Evolutionary conservation across 2,113 vertebrate genomes (phyloP), one percentile per base, ranked within the genome.

Genomic region (Micronycteris hirsuta): DNA sequence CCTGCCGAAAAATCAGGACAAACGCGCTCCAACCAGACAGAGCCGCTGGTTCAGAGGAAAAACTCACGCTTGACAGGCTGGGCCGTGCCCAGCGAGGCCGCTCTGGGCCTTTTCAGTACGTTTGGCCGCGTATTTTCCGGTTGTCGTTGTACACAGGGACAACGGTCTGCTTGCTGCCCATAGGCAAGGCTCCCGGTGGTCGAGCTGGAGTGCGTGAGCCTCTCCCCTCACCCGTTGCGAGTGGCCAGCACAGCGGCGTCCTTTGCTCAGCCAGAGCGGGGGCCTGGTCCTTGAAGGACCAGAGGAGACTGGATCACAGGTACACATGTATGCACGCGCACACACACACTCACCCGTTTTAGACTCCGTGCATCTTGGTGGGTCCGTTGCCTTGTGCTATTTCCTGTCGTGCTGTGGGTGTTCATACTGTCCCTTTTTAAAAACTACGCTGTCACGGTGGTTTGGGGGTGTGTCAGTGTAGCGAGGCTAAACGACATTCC

Each of bases 291-390:
- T 20, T 1, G 20, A 45, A 78, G 31, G 31, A 47, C 10, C 22
- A 56, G 41, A 89, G 61, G 36, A 52, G 41, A 61, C 0, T 7
- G 26, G 45, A 38, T 24, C 67, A 36, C 19, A 10, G 5, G 41
- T 0, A 4, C 26, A 68, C 5, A 4, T 1, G 4, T 3, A 0
- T 1, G 1, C 10, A 10, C 1, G 31, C 15, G 1, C 10, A 10
- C 1, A n/a, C 15, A 33, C 10, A 3, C 10, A 2, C 2, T 26
- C 17, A 31, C 47, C 24, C 12, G 10, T 17, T 56, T 24, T 24
- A 77, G n/a, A 36, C 7, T 19, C 28, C 7, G 0, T 12, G 52
- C 38, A 8, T 91, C 47, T 56, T 47, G 19, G 36, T 17, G 41
- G n/a, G 20, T 6, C 6, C 2, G 1, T 71, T 43, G 49, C 33